phyloP scores from a whole-genome alignment of 2,888 invertebrate species.

The Ceramica pisi region DNA sequence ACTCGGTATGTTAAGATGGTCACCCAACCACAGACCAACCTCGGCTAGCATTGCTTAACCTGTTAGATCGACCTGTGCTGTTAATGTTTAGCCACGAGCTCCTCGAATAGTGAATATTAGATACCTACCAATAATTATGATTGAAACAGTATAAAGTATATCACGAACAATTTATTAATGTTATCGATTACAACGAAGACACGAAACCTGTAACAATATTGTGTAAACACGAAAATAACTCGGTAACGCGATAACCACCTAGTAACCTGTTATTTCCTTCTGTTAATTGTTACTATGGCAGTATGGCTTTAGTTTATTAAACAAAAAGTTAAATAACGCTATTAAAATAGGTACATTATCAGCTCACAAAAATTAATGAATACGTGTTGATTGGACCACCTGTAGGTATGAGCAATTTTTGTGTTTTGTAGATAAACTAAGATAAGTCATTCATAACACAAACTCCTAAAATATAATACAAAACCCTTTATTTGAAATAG shows the following conservation, averaged over 20 bases:
- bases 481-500: too few species aligned
- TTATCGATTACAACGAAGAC: slow-evolving; percentile 15
- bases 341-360: neutral
- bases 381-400: neutral
- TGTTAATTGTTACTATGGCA: slow-evolving; percentile 9
- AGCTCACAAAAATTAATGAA: neutral
- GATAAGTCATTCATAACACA: too few species aligned
- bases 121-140: neutral
- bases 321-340: slow-evolving; percentile 12
- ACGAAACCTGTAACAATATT: slow-evolving; percentile 9
- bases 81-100: too few species aligned
- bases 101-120: too few species aligned
- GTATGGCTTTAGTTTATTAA: slow-evolving; percentile 2
- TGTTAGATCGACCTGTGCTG: too few species aligned
- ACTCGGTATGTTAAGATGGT: too few species aligned
- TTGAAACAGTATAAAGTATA: slow-evolving; percentile 1
- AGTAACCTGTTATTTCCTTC: slow-evolving; percentile 33
- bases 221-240: slow-evolving; percentile 44
- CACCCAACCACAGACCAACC: too few species aligned
- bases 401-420: neutral
- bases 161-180: neutral
- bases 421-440: too few species aligned
- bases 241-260: slow-evolving; percentile 4
- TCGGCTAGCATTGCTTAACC: too few species aligned
- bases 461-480: too few species aligned